Evolutionary conservation across 1,140 invertebrate species (phyloP).

Genomic region (Lanistes nyassanus): DNA sequence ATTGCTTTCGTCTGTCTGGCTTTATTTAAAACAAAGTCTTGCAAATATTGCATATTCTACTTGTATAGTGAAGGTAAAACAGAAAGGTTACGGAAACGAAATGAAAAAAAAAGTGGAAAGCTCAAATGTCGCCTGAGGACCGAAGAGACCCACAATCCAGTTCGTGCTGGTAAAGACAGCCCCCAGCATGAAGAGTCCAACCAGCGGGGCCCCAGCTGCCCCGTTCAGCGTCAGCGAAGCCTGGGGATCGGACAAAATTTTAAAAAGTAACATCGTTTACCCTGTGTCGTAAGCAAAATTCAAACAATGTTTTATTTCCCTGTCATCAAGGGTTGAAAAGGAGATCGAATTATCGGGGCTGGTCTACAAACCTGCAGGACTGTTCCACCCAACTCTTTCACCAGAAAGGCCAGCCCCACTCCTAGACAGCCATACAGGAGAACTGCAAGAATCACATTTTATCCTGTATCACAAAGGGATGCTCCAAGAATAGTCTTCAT

Average conservation of each 20-base stretch:
- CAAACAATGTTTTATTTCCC: too few species aligned
- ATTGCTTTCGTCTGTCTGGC: too few species aligned
- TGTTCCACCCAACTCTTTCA: conserved; percentile 76
- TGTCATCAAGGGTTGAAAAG: too few species aligned
- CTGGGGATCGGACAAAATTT: too few species aligned
- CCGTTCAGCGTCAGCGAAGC: conserved; percentile 51
- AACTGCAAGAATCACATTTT: conserved; percentile 60
- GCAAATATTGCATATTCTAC: too few species aligned
- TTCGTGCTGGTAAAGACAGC: conserved; percentile 47
- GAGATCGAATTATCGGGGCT: neutral
- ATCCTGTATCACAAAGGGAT: too few species aligned
- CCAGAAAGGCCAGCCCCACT: conserved; percentile 78
- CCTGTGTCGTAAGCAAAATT: neutral
- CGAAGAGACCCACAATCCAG: conserved; percentile 49
- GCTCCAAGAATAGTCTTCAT: too few species aligned
- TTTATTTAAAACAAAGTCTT: too few species aligned
- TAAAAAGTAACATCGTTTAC: too few species aligned
- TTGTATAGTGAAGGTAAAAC: too few species aligned
- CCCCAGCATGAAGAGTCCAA: conserved; percentile 55
- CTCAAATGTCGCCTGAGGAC: too few species aligned
- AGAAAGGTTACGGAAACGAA: too few species aligned
- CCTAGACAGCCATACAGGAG: conserved; percentile 77
- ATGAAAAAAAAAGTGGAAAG: neutral
- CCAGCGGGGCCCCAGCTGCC: conserved; percentile 50
- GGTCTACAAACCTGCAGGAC: conserved; percentile 69